phyloP scores from a whole-genome alignment of 1,140 invertebrate species.

The Philaenus spumarius region DNA sequence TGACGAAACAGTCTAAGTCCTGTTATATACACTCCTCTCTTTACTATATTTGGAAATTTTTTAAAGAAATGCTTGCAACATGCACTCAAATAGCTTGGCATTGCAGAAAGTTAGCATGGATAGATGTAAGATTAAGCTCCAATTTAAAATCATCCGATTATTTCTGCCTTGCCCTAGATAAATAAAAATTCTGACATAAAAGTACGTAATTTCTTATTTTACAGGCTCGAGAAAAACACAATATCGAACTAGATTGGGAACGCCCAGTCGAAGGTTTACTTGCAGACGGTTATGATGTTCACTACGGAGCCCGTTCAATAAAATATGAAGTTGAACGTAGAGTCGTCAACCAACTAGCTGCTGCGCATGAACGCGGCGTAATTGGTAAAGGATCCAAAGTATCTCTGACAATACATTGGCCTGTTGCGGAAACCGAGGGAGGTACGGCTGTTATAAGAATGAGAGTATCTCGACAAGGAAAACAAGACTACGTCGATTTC shows the following conservation, averaged over 20 bases:
- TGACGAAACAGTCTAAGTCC: no score
- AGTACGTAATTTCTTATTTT: no score
- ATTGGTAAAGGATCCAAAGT: conserved; percentile 7
- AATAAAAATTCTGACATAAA: no score
- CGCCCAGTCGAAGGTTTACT: conserved; percentile 71
- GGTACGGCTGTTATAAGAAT: not conserved
- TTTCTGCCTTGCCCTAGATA: no score
- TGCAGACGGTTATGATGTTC: conserved; percentile 82
- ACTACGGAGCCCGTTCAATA: conserved; percentile 87
- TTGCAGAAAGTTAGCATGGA: no score
- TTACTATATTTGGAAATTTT: no score
- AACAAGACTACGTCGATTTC: conserved; percentile 10
- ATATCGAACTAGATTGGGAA: conserved; percentile 80
- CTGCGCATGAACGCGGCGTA: conserved; percentile 30
- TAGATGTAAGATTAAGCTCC: no score
- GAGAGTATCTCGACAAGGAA: conserved; percentile 12
- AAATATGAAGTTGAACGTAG: conserved; percentile 87
- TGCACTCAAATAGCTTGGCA: no score
- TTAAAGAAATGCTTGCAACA: no score
- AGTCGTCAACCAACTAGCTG: conserved; percentile 73
- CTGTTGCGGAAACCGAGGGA: not conserved
- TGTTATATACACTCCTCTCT: no score
- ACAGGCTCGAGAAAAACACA: conserved; percentile 63
- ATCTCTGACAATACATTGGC: not conserved
- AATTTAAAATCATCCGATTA: no score